Evolutionary conservation across 2,888 invertebrate species (phyloP).

Genomic region (Dolomedes plantarius): DNA sequence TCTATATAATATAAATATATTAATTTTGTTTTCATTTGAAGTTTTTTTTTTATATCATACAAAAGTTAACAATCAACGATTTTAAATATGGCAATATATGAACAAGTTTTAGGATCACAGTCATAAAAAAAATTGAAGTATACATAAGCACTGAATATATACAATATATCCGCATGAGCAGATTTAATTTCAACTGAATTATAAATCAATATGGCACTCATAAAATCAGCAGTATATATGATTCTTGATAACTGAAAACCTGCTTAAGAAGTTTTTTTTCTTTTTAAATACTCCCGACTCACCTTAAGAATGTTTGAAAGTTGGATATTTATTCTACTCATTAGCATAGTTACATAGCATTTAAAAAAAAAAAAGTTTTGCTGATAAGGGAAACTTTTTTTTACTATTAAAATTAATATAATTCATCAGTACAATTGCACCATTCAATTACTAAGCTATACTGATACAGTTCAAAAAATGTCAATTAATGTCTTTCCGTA

Average conservation of each 20-base stretch:
- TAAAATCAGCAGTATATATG: neutral
- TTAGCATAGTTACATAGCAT: too few relatives aligned
- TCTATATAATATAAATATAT: neutral
- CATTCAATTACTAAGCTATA: too few relatives aligned
- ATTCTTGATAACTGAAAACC: neutral
- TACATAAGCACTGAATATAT: neutral
- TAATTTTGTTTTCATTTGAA: neutral
- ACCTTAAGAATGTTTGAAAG: too few relatives aligned
- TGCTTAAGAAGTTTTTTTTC: neutral
- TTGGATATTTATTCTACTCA: too few relatives aligned
- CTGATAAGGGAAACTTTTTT: too few relatives aligned
- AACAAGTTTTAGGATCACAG: slow-evolving; percentile 40
- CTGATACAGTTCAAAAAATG: too few relatives aligned
- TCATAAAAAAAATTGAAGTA: slow-evolving; percentile 2
- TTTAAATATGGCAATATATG: slow-evolving; percentile 26
- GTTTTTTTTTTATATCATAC: neutral
- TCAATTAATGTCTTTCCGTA: too few relatives aligned
- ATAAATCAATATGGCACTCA: neutral
- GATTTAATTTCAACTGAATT: neutral
- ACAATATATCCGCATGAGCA: neutral
- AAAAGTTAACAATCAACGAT: slow-evolving; percentile 39
- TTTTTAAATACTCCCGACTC: too few relatives aligned
- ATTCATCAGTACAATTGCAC: too few relatives aligned
- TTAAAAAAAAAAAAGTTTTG: too few relatives aligned
- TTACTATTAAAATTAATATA: too few relatives aligned